A percentile compares a stretch with the other conserved stretches of the same genome.
These are phyloP conservation scores for Syngnathus floridae DNA, from an alignment of 2,113 vertebrate species.

Conservation along the genomic window DNA sequence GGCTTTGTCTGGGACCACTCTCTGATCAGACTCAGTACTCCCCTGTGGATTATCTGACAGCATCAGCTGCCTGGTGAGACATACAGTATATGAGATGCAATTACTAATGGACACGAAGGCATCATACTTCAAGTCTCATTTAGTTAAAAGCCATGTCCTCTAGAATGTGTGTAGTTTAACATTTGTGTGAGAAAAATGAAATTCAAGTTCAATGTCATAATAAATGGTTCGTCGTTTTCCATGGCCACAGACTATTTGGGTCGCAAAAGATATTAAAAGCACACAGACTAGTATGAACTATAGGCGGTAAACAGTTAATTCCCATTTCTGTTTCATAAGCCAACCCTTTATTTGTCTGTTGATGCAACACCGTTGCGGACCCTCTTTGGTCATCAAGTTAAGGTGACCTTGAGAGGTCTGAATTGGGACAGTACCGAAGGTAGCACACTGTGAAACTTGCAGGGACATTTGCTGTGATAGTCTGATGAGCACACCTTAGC, in stretches of 20 bases:
- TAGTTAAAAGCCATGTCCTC: conserved; percentile 9
- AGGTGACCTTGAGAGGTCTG: conserved; percentile 39
- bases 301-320: neutral
- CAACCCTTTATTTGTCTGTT: conserved; percentile 10
- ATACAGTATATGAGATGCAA: conserved; percentile 29
- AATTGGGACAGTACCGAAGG: conserved; percentile 33
- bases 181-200: neutral
- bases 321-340: neutral
- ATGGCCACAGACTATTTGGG: conserved; percentile 21
- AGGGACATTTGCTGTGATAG: conserved; percentile 36
- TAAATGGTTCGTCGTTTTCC: conserved; percentile 1
- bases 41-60: conserved; percentile 47
- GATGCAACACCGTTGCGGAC: neutral
- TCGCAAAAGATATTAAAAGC: neutral
- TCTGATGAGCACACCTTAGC: conserved; percentile 47
- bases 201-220: neutral
- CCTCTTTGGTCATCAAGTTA: conserved; percentile 43
- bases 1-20: conserved; percentile 61
- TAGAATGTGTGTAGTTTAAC: conserved; percentile 3
- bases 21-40: conserved; percentile 55
- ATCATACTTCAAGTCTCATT: conserved; percentile 22
- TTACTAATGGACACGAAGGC: conserved; percentile 43
- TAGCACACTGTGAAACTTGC: neutral
- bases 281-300: neutral
- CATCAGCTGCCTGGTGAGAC: conserved; percentile 55